Percentiles rank a stretch among this genome's conserved stretches.
phyloP scores from a whole-genome alignment of 2,797 vertebrate species.

The Anomalospiza imberbis region DNA sequence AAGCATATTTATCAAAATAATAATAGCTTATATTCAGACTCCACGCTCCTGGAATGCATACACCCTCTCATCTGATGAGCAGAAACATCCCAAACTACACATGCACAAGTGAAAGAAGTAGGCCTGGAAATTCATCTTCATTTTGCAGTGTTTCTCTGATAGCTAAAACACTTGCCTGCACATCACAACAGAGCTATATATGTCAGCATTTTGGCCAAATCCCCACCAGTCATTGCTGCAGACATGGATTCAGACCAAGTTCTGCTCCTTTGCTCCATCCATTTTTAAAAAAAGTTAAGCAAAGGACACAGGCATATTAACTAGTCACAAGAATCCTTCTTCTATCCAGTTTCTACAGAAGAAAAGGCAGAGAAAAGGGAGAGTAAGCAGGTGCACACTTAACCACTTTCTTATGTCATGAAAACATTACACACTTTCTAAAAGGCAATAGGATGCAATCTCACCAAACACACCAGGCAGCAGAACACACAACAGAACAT shows the following conservation, averaged over 20 bases:
- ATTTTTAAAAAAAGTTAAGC: conserved; percentile 30
- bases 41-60: not conserved
- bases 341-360: not conserved
- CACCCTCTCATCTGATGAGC: not conserved
- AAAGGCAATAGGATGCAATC: not conserved
- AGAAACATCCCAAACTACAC: not conserved
- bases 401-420: not conserved
- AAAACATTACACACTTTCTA: not conserved
- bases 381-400: not conserved
- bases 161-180: not conserved
- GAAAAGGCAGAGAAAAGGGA: not conserved
- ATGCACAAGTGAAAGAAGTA: not conserved
- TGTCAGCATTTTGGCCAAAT: not conserved
- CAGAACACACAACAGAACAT: not conserved
- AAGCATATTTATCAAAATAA: not conserved
- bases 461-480: not conserved
- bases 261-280: not conserved
- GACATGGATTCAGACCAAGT: not conserved
- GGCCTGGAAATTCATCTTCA: not conserved
- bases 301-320: not conserved
- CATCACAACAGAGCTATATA: not conserved
- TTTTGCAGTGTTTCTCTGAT: not conserved
- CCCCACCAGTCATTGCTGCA: not conserved
- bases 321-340: not conserved
- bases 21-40: not conserved